Evolutionary conservation across 1,140 invertebrate species (phyloP).

Genomic region (Panonychus citri): DNA sequence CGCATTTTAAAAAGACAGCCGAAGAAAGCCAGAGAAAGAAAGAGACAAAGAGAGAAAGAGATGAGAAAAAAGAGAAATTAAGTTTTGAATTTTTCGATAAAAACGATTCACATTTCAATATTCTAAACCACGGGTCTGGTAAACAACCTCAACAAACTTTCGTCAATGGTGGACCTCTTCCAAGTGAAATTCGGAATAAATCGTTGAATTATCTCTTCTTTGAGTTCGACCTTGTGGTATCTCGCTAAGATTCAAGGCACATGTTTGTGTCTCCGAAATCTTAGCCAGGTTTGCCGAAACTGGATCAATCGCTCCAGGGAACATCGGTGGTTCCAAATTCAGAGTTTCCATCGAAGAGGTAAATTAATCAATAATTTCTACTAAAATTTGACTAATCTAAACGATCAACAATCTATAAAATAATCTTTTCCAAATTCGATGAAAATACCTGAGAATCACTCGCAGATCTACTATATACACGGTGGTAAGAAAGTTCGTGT

Average conservation of each 20-base stretch:
- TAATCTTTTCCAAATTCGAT: no score
- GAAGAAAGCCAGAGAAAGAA: no score
- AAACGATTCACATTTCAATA: no score
- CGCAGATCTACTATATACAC: no score
- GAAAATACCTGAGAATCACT: no score
- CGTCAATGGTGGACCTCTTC: constrained; percentile 65
- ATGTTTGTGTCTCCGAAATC: constrained; percentile 90
- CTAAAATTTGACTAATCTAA: no score
- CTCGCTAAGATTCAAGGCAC: constrained; percentile 67
- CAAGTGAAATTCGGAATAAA: constrained; percentile 52
- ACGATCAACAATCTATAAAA: no score
- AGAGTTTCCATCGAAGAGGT: constrained; percentile 85
- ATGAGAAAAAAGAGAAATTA: no score
- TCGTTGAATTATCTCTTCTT: constrained; percentile 71
- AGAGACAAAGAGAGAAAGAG: no score
- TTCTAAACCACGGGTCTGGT: constrained; percentile 32
- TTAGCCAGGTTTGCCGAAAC: constrained; percentile 65
- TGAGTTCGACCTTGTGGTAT: constrained; percentile 86
- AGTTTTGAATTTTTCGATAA: no score
- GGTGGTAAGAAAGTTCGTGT: no score
- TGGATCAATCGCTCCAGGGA: constrained; percentile 74
- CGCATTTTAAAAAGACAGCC: no score
- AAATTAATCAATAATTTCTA: background rate
- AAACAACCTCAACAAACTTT: constrained; percentile 75
- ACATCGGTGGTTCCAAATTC: constrained; percentile 80